Conservation (phyloP, 2,797 vertebrate species). For the Otolemur crassicaudatus region DNA sequence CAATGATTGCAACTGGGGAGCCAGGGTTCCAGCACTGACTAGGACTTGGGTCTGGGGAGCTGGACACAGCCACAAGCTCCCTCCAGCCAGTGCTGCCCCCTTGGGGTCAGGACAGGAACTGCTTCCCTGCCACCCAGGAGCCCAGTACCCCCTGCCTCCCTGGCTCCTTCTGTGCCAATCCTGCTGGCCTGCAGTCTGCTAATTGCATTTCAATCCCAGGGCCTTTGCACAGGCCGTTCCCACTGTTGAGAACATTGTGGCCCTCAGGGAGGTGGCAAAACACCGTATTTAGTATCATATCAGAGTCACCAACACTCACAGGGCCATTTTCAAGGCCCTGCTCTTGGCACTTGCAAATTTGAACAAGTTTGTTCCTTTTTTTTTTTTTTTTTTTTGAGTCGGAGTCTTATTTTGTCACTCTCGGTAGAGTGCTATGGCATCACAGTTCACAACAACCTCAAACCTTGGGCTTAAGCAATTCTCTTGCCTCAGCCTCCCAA, state of each 20-base stretch:
- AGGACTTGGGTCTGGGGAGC: neutral
- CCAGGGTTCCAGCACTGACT: neutral
- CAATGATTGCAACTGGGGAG: neutral
- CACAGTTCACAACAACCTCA: too few relatives aligned
- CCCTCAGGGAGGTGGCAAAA: neutral
- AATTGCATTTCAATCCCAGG: neutral
- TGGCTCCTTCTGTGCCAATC: neutral
- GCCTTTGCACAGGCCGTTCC: neutral
- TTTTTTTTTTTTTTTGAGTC: too few relatives aligned
- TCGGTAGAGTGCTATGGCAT: too few relatives aligned
- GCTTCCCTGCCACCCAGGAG: neutral
- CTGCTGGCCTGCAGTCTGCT: neutral
- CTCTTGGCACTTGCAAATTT: neutral
- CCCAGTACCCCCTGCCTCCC: rapidly evolving
- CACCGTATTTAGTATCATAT: neutral
- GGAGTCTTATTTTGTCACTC: too few relatives aligned
- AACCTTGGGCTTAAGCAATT: too few relatives aligned
- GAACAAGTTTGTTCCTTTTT: neutral
- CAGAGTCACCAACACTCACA: rapidly evolving
- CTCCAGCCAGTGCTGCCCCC: slow-evolving; percentile 52
- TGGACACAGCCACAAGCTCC: neutral
- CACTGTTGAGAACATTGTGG: neutral
- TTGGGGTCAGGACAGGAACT: neutral
- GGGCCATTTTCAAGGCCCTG: neutral
- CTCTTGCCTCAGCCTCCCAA: too few relatives aligned